Conservation (phyloP, 2,113 vertebrate genomes). For the Percopsis transmontana region DNA sequence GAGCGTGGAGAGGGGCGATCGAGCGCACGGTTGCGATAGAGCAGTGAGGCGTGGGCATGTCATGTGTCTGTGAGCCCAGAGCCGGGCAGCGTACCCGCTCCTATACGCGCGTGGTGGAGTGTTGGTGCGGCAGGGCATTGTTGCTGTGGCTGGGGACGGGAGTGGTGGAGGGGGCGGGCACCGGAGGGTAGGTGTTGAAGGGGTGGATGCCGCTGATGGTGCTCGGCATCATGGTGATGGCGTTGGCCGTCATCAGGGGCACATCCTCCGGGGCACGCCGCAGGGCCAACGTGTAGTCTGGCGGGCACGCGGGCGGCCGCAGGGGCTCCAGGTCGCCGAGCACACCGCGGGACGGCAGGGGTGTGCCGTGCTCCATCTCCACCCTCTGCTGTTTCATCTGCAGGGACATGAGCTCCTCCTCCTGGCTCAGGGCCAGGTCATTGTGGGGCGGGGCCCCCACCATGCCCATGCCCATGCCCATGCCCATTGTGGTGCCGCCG, state of each 20-base stretch:
- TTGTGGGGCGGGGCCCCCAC: conserved; percentile 81
- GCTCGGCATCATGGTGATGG: conserved; percentile 98
- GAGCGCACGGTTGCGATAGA: background rate
- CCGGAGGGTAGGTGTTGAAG: conserved; percentile 94
- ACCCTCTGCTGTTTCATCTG: conserved; percentile 98
- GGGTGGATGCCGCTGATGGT: conserved; percentile 98
- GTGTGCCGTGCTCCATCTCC: conserved; percentile 85
- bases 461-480: conserved; percentile 54
- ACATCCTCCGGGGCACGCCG: conserved; percentile 96
- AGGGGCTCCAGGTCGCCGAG: conserved; percentile 77
- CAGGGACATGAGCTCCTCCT: conserved; percentile 98
- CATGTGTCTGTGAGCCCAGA: conserved; percentile 61
- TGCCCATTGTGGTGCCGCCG: conserved; percentile 59
- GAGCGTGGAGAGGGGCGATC: conserved; percentile 5
- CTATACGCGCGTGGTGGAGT: conserved; percentile 85
- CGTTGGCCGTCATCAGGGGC: conserved; percentile 96
- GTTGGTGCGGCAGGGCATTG: conserved; percentile 92
- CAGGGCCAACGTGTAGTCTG: conserved; percentile 97
- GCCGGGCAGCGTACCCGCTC: conserved; percentile 65
- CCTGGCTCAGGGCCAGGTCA: conserved; percentile 94
- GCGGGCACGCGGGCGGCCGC: conserved; percentile 89
- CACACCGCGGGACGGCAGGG: conserved; percentile 71
- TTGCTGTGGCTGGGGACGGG: conserved; percentile 92
- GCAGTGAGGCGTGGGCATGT: conserved; percentile 43
- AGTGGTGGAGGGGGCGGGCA: conserved; percentile 92